Base-by-base conservation (phyloP, 2,797 vertebrate genomes). In the Remorina albescens region DNA sequence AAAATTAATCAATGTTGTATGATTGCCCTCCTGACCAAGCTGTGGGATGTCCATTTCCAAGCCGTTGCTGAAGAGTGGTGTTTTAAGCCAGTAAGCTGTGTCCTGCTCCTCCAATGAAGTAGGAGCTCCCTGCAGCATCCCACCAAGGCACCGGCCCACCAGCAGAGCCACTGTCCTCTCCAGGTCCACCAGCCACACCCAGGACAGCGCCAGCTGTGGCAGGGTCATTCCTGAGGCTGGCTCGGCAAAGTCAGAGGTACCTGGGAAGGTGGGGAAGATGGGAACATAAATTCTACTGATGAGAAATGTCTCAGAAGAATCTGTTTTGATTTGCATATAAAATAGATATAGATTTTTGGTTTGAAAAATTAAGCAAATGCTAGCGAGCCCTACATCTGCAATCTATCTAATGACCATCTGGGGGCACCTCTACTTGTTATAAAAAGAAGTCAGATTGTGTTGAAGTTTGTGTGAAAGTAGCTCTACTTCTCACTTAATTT, bases 161-260 rank as follows among this genome's bases (percentile, higher is more conserved):
- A 99, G 94, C 71, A 99, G 91, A 30, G 98, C 97, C 1, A 96
- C 94, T 0, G 98, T 99, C 86, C 98, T 95, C 94, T 99, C 98
- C 67, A 99, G 93, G 87, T 99, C 98, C 62, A 99, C 97, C 1
- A 99, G 95, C 98, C 98, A 99, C 46, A 99, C 96, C 98, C 98
- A 99, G 2, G 95, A 95, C 72, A 97, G 95, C 0, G 95, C 96
- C 1, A 95, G 94, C 83, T 91, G 95, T 0, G 95, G 96, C 82
- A 96, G 92, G 0, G 95, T 93, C 86, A 94, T 82, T 0, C 96
- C 95, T 0, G 82, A 82, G 2, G 94, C 93, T 2, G 96, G 96
- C 67, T 99, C 97, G 0, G 95, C 95, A 26, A 96, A 83, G 84
- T 98, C 97, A 2, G 95, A 95, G 2, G 95, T 95, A 62, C 98